Evolutionary conservation across 2,888 invertebrate species (phyloP).

Genomic region (Pantelozetes paolii): DNA sequence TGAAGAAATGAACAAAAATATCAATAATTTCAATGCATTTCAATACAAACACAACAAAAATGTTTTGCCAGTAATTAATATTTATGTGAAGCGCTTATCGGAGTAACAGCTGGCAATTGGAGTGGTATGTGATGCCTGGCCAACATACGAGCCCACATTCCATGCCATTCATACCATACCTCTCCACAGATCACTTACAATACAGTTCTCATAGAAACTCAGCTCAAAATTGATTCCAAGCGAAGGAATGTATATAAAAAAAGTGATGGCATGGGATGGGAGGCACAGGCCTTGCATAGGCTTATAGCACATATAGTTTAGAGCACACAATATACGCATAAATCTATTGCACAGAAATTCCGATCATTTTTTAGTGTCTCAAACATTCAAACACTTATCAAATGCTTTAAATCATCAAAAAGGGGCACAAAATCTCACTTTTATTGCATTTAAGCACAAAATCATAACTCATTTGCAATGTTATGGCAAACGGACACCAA

Average conservation of each 20-base stretch:
- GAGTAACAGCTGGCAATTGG: constrained; percentile 6
- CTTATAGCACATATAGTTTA: neutral
- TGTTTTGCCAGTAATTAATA: neutral
- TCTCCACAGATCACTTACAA: neutral
- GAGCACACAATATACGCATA: neutral
- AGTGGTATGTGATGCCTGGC: neutral
- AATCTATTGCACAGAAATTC: neutral
- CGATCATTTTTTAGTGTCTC: neutral
- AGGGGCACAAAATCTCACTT: neutral
- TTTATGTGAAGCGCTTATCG: neutral
- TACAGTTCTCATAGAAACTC: neutral
- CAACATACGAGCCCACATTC: constrained; percentile 6
- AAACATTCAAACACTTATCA: no score
- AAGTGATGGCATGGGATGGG: constrained; percentile 1
- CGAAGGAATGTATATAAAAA: neutral
- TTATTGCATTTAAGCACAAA: neutral
- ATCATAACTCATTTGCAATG: no score
- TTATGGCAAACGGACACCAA: no score
- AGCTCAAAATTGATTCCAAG: neutral
- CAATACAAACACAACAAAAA: neutral
- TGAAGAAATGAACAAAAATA: neutral
- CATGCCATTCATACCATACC: constrained; percentile 6
- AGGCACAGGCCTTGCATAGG: neutral
- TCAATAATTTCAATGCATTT: neutral
- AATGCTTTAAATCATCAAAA: neutral